Evolutionary conservation across 2,797 vertebrate genomes (phyloP), one percentile per base, ranked within the genome.

Genomic region (Microctenopoma steveboyesi): DNA sequence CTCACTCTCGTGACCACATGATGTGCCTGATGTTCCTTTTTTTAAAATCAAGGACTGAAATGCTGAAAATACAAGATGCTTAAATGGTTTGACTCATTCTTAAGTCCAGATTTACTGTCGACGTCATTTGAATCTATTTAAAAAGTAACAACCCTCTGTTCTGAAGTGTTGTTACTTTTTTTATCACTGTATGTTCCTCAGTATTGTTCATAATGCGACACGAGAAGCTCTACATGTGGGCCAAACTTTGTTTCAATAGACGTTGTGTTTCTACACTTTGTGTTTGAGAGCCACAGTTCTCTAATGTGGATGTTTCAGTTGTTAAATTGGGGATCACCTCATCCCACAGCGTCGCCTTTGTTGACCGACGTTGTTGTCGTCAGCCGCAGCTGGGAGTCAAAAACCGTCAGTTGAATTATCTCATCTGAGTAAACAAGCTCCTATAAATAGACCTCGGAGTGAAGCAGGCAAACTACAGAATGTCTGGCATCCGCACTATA

Each of bases 361-460:
- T 85, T 82, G 81, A 76, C 55, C 69, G 69, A 78, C 51, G 69
- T 81, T 59, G 50, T 16, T 53, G 52, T 83, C 71, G 37, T 3
- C n/a, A 4, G 45, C 69, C 48, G 7, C 27, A 25, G 68, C 75
- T 78, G 69, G 39, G 74, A 78, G 83, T 74, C 70, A 50, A 45
- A 65, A 79, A 85, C 75, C 86, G 73, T 72, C 69, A 74, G 37
- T 40, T 59, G 54, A 76, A 59, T 71, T 55, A 73, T 76, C 64
- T 57, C 59, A 69, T 60, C 63, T 9, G 78, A 77, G 86, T 91
- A 92, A 93, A 93, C 89, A 88, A 52, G 1, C 12, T 43, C 71
- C 90, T 92, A 93, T 91, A 91, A 91, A 93, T 92, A 93, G 91
- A 82, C 74, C 72, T 42, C 51, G 47, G 76, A 76, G 82, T 85